Evolutionary conservation across 2,113 vertebrate species (phyloP), one percentile per base, ranked within the genome.

Genomic region (Choloepus hoffmanni): DNA sequence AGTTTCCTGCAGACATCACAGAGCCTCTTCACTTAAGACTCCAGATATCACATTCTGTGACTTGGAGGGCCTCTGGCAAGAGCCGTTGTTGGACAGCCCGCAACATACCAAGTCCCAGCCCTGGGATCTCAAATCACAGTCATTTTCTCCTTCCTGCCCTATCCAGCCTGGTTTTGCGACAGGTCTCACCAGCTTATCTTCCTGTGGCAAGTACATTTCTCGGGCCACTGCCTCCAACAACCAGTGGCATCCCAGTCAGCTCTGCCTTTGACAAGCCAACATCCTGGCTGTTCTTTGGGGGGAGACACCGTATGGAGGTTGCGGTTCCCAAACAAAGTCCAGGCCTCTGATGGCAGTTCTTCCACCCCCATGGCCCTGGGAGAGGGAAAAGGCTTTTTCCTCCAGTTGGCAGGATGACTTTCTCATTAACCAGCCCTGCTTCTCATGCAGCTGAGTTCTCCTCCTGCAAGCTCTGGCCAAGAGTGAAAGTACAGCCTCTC

Each of bases 101-200:
- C 0, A 28, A 0, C 0, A 0, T 26, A 1, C 30, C 16, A 7
- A 7, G 2, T 21, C 2, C 18, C 40, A 53, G 14, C 60, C 23
- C 24, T 15, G 2, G 68, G 36, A 48, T 19, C 62, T 74, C 15
- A 3, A 76, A 76, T 40, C 50, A 36, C 30, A 21, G 18, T 23
- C n/a, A 0, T 1, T 79, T 74, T 85, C 30, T 43, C 18, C 9
- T 7, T 8, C 21, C 24, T 30, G 2, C 60, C 89, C n/a, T 60
- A 43, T 67, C 70, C 60, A 8, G 4, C 78, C n/a, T 6, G 60
- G 36, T 26, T 15, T 85, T 88, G 45, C 48, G 18, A 16, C 19
- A 36, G 63, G 76, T 63, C 40, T 93, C 63, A 19, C 53, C 83
- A 1, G 1, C 77, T 36, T 74, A 36, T 79, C 33, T 21, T 78